Base-by-base conservation (phyloP, 37 sponge, comb jelly and placozoan genomes). In the Tethya wilhelma region DNA sequence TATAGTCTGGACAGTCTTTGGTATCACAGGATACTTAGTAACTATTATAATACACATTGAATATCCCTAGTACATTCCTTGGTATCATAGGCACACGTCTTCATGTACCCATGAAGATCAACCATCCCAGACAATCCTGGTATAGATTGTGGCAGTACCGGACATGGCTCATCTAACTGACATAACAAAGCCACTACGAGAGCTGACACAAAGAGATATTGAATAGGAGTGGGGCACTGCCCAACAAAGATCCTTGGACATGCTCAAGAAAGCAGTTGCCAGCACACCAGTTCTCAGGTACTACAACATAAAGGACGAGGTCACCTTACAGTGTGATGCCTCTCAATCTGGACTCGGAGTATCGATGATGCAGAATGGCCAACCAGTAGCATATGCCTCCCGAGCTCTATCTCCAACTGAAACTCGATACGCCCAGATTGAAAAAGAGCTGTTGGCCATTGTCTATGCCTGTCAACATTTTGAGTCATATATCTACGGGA, bases 381-480 rank as follows among this genome's bases (percentile, higher is more conserved):
- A 85, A 38, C 86, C 86, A 2, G 86, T 85, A 5, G 73, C 72
- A 0, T 85, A 78, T 77, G 79, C 86, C 2, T 85, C 86, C 3
- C 34, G 63, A 0, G 78, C 86, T 2, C 73, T 78, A 3, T 64
- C 79, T 2, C 49, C 59, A 20, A 32, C 79, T 17, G 79, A 85
- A 63, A 77, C 78, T 31, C 78, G 55, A 0, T 71, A 70, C 60
- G 86, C 86, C 2, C 79, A 86, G 53, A 86, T 79, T 37, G 80
- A 86, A 53, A 86, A 86, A 58, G 80, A 86, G 68, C 56, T 86
- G 32, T 57, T 86, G 7, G 86, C 86, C 43, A 85, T 85, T 12
- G 79, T 85, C 26, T 85, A 71, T 44, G 86, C 64, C 2, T 85
- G 79, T 73, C 74, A 86, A 8, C 79, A 79, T 78, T 79, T 86